Evolutionary conservation across 2,113 vertebrate genomes (phyloP).

Genomic region (Cnemophilus loriae): DNA sequence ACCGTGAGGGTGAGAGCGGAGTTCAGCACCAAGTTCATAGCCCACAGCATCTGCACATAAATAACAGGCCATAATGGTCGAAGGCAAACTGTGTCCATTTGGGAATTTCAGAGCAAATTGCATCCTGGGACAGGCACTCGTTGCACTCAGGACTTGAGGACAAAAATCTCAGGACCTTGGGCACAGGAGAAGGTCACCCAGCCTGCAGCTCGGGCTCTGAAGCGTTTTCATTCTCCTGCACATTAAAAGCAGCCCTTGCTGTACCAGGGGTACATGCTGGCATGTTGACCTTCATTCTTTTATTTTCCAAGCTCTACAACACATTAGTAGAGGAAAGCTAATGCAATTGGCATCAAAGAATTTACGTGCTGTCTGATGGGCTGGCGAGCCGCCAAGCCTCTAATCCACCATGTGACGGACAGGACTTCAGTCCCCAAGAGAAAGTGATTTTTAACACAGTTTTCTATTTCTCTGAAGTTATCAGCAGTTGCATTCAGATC

Average conservation of each 20-base stretch:
- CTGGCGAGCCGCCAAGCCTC: slow-evolving; percentile 53
- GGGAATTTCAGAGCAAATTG: slow-evolving; percentile 55
- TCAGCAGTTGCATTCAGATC: slow-evolving; percentile 53
- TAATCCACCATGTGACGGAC: slow-evolving; percentile 56
- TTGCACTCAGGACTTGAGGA: slow-evolving; percentile 28
- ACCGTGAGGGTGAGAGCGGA: fast-evolving
- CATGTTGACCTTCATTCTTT: slow-evolving; percentile 61
- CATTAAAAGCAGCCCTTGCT: slow-evolving; percentile 34
- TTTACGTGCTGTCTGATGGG: slow-evolving; percentile 43
- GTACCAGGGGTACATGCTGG: slow-evolving; percentile 22
- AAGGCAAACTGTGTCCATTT: slow-evolving; percentile 29
- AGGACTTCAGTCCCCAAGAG: slow-evolving; percentile 46
- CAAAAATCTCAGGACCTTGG: background rate
- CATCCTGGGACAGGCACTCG: slow-evolving; percentile 6
- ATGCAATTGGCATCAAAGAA: slow-evolving; percentile 67
- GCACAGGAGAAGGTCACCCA: slow-evolving; percentile 35
- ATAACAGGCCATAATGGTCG: background rate
- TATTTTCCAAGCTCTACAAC: slow-evolving; percentile 66
- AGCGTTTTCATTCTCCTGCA: slow-evolving; percentile 47
- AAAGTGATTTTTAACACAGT: slow-evolving; percentile 45
- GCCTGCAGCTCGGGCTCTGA: background rate
- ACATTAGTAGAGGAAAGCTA: slow-evolving; percentile 59
- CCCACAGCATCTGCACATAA: slow-evolving; percentile 31
- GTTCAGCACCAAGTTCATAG: background rate
- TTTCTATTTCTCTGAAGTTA: slow-evolving; percentile 57